Percentiles rank a stretch among this genome's conserved stretches.
Conservation (phyloP, 2,797 vertebrate genomes). For the Psittacula derbiana region DNA sequence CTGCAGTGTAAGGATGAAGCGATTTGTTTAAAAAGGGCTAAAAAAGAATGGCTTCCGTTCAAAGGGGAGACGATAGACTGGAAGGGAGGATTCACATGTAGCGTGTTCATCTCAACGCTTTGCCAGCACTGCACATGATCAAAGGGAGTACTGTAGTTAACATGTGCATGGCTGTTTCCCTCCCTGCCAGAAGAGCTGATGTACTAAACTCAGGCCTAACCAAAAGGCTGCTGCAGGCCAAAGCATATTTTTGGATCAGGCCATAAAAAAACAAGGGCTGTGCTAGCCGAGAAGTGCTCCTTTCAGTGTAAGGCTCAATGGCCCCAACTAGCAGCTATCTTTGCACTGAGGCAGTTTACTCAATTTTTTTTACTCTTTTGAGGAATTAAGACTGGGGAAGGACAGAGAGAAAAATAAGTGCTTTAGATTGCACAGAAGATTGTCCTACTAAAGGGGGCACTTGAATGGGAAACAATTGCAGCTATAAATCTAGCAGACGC, state of each 20-base stretch:
- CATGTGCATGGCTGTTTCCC: neutral
- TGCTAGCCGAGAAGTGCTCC: neutral
- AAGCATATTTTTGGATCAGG: neutral
- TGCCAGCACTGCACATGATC: neutral
- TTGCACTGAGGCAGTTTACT: slow-evolving; percentile 8
- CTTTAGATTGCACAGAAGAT: slow-evolving; percentile 55
- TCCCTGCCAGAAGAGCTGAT: neutral
- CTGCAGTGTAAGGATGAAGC: neutral
- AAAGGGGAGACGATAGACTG: neutral
- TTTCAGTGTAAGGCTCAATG: neutral
- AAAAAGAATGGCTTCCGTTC: slow-evolving; percentile 34
- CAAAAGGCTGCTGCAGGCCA: neutral
- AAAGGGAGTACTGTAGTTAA: neutral
- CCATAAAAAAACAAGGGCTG: neutral
- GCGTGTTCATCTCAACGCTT: neutral
- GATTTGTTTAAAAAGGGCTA: slow-evolving; percentile 7
- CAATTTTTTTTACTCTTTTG: neutral
- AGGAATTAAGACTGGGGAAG: neutral
- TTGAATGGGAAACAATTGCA: slow-evolving; percentile 5
- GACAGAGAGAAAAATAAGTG: slow-evolving; percentile 38
- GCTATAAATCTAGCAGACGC: slow-evolving; percentile 87
- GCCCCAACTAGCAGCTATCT: neutral
- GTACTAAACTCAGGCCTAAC: neutral
- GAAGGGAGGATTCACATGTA: slow-evolving; percentile 11
- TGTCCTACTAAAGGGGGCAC: slow-evolving; percentile 65